Evolutionary conservation across 2,113 vertebrate genomes (phyloP), one percentile per base, ranked within the genome.

Genomic region (Synchiropus splendidus): DNA sequence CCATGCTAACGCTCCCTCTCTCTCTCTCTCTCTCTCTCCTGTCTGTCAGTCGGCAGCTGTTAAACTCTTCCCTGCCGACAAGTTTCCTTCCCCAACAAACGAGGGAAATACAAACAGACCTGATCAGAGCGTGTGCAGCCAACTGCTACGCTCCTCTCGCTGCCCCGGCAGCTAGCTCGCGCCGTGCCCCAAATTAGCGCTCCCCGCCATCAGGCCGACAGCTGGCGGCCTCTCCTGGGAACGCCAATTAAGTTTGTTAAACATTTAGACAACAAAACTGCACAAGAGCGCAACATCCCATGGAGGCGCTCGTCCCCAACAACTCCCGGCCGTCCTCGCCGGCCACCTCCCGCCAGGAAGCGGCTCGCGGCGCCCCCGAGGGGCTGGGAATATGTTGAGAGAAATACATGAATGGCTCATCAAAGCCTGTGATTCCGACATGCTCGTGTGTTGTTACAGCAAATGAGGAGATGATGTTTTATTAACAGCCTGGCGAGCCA

Each of bases 221-320:
- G 83, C 84, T 87, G 85, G 79, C 78, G 52, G 72, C 63, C 70
- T 72, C 85, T 78, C 80, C 47, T 1, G 77, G 81, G 85, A 70
- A 85, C 77, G 85, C 82, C 84, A 87, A 87, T 87, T 87, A 87
- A 83, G 80, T 86, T 83, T 83, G 84, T 82, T 83, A 87, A 86
- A 86, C 83, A 86, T 87, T 87, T 87, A 85, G 74, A 83, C 79
- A 83, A 87, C 84, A 86, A 85, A 86, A 86, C 82, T 85, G 81
- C 82, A 86, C 79, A 85, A 85, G 81, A 72, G 70, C 67, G 66
- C 67, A 64, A 74, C 65, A 77, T 69, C 72, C 57, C 78, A 67
- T 42, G 30, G 70, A 66, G 75, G 62, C 74, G 33, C 58, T 59
- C 67, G 67, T 79, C 75, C 54, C 65, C 67, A 27, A 27, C 73